Percentiles rank a stretch among this genome's conserved stretches.
Conservation (phyloP, 2,113 vertebrate genomes). For the Vidua chalybeata region DNA sequence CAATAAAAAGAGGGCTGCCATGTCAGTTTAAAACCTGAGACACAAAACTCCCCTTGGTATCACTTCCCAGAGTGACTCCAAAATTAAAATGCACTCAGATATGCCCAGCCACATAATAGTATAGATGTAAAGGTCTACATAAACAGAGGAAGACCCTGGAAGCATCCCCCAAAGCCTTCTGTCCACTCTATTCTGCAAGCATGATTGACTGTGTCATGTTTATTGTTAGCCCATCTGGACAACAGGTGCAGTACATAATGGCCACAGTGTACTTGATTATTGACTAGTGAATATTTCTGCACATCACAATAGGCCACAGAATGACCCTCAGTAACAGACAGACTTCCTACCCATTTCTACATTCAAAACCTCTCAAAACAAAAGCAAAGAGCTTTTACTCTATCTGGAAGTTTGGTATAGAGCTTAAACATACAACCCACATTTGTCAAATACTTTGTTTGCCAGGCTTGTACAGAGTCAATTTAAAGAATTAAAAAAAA, state of each 20-base stretch:
- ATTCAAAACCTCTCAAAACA: conserved; percentile 8
- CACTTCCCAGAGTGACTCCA: neutral
- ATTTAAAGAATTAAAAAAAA: conserved; percentile 35
- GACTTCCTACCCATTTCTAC: conserved; percentile 27
- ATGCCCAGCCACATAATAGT: neutral
- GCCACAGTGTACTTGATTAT: conserved; percentile 42
- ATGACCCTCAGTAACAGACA: neutral
- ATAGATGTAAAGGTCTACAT: neutral
- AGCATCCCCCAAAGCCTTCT: conserved; percentile 10
- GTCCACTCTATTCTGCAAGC: neutral
- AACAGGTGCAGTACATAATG: conserved; percentile 40
- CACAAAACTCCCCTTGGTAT: neutral
- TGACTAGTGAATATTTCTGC: conserved; percentile 62
- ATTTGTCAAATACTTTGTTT: neutral
- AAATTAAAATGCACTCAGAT: neutral
- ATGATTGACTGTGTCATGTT: conserved; percentile 30
- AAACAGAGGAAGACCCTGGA: conserved; percentile 35
- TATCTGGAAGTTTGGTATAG: conserved; percentile 28
- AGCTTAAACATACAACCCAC: conserved; percentile 17
- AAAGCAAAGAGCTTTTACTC: conserved; percentile 46
- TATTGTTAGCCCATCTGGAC: conserved; percentile 61
- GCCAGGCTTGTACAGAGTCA: conserved; percentile 12
- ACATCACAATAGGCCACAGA: neutral
- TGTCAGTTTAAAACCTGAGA: neutral
- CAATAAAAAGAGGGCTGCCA: neutral